A percentile compares a stretch with the other conserved stretches of the same genome.
Evolutionary conservation across 2,797 vertebrate species (phyloP).

Genomic region (Poecilia velifera): DNA sequence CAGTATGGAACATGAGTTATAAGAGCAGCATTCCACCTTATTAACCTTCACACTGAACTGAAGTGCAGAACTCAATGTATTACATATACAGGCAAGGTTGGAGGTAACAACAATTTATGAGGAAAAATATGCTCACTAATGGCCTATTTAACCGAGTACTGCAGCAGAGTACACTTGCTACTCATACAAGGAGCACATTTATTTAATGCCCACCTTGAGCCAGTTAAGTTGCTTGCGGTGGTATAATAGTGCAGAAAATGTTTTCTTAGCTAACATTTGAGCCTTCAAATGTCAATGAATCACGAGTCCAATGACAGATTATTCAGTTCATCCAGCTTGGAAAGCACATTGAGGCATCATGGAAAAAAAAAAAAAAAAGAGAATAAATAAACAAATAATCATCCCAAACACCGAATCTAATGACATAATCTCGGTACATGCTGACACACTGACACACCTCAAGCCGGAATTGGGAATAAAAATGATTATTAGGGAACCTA

Average conservation of each 20-base stretch:
- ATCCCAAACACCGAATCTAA: neutral
- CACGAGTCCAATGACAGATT: conserved; percentile 2
- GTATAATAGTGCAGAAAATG: conserved; percentile 4
- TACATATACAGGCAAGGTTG: neutral
- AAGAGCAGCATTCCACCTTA: neutral
- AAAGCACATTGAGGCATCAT: neutral
- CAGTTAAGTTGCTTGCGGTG: neutral
- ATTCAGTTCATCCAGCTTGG: neutral
- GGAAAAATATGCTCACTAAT: neutral
- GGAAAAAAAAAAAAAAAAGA: no score
- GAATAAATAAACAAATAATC: no score
- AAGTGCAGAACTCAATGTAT: neutral
- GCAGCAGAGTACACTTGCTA: neutral
- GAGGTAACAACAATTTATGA: neutral
- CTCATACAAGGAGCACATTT: neutral
- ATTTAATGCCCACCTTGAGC: neutral
- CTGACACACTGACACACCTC: no score
- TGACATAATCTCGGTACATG: neutral
- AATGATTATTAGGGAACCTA: neutral
- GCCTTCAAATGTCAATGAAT: neutral
- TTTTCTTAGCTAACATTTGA: conserved; percentile 13
- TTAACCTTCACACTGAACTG: neutral
- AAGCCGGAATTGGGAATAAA: neutral
- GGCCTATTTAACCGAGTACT: neutral
- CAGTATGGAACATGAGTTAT: neutral